A percentile compares a stretch with the other conserved stretches of the same genome.
Evolutionary conservation across 2,888 invertebrate genomes (phyloP).

Genomic region (Villa cingulata): DNA sequence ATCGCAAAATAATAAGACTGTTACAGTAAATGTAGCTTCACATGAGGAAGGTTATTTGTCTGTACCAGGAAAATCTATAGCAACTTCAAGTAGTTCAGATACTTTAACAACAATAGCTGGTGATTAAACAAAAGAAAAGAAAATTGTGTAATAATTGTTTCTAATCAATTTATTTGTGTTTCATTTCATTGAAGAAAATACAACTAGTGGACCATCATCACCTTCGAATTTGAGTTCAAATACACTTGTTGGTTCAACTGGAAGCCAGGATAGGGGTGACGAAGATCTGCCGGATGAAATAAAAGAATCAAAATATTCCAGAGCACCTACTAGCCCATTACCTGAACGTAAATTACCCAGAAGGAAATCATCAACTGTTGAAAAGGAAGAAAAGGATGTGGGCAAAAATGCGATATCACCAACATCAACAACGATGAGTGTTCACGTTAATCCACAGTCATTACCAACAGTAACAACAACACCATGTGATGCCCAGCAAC

Average conservation of each 20-base stretch:
- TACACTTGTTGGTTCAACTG: constrained; percentile 50
- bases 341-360: constrained; percentile 14
- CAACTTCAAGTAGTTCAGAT: constrained; percentile 61
- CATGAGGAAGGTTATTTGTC: constrained; percentile 48
- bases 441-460: not conserved
- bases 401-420: constrained; percentile 12
- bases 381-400: constrained; percentile 12
- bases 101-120: constrained; percentile 42
- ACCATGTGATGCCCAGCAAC: constrained; percentile 9
- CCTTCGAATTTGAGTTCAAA: constrained; percentile 62
- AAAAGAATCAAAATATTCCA: constrained; percentile 15
- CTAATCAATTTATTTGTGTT: not conserved
- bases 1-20: not conserved
- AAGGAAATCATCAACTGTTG: constrained; percentile 9
- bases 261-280: constrained; percentile 34
- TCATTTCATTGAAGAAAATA: constrained; percentile 17
- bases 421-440: constrained; percentile 2
- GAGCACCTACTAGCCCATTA: constrained; percentile 16
- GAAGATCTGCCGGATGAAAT: constrained; percentile 27
- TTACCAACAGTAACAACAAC: constrained; percentile 14
- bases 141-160: too few species aligned
- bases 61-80: constrained; percentile 54
- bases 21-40: constrained; percentile 7
- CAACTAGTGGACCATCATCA: constrained; percentile 50
- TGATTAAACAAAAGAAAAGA: not conserved